phyloP scores from a whole-genome alignment of 2,888 invertebrate genomes.

The Sturmia bella region DNA sequence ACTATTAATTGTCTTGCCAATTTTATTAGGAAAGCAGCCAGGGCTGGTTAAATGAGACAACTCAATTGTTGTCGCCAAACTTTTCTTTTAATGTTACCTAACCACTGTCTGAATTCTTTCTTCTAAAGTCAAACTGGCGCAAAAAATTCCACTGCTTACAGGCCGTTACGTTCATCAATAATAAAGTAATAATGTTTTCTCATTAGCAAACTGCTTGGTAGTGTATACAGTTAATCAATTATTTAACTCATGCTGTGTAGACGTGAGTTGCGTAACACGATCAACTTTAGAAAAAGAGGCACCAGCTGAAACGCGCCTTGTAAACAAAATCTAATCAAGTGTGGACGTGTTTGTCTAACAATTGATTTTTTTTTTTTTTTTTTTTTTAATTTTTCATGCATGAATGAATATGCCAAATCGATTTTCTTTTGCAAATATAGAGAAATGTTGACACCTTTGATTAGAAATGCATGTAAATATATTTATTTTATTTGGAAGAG shows the following conservation, averaged over 20 bases:
- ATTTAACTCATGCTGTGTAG: slow-evolving; percentile 29
- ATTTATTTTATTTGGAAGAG: not conserved
- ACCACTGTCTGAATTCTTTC: not conserved
- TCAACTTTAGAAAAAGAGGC: not conserved
- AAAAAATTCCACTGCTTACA: slow-evolving; percentile 4
- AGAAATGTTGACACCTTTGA: slow-evolving; percentile 11
- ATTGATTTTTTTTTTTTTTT: not conserved
- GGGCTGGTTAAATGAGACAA: not conserved
- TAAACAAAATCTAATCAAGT: slow-evolving; percentile 30
- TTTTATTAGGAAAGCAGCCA: not conserved
- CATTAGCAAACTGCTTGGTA: slow-evolving; percentile 2
- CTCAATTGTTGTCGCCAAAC: slow-evolving; percentile 3
- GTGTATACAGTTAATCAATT: slow-evolving; percentile 15
- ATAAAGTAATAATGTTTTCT: not conserved
- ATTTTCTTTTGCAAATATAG: slow-evolving; percentile 12
- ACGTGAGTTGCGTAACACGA: slow-evolving; percentile 46
- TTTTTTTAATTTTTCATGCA: not conserved
- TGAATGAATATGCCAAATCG: not conserved
- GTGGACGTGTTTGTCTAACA: not conserved
- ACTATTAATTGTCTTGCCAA: no score
- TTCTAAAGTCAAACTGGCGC: slow-evolving; percentile 6
- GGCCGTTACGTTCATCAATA: not conserved
- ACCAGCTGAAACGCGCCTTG: not conserved
- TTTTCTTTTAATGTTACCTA: slow-evolving; percentile 16
- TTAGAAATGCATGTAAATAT: not conserved